Conservation (phyloP, 2,888 invertebrate species). For the Ormyrus rosae region DNA sequence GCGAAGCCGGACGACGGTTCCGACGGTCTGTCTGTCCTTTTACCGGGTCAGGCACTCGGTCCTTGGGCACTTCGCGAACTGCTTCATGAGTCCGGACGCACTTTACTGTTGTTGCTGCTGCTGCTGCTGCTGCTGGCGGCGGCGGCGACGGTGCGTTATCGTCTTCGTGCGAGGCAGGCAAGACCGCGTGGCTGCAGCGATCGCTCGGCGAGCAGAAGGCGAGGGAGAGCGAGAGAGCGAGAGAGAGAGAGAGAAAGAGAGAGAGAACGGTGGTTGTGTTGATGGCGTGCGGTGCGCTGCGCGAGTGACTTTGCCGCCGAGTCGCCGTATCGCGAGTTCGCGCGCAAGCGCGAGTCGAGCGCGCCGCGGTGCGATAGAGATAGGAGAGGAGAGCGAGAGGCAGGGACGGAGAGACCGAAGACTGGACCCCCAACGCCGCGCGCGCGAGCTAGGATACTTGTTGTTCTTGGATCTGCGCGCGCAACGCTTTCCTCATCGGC, state of each 20-base stretch:
- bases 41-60: constrained; percentile 21
- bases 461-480: no score
- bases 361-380: constrained; percentile 4
- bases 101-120: no score
- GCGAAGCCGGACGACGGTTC: no score
- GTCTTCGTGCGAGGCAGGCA: no score
- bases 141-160: no score
- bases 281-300: constrained; percentile 75
- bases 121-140: no score
- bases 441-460: background rate
- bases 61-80: background rate
- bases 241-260: no score
- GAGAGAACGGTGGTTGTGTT: constrained; percentile 66
- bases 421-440: background rate
- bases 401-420: constrained; percentile 8
- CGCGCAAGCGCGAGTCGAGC: constrained; percentile 62
- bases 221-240: no score
- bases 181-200: constrained; percentile 21
- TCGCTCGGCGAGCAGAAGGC: background rate
- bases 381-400: constrained; percentile 10
- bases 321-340: constrained; percentile 70
- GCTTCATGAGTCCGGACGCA: constrained; percentile 45
- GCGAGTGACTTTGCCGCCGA: constrained; percentile 73
- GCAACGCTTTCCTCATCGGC: no score
- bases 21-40: background rate